These are phyloP conservation scores for Limnephilus auricula DNA, from an alignment of 2,888 invertebrate genomes.

Conservation along the genomic window DNA sequence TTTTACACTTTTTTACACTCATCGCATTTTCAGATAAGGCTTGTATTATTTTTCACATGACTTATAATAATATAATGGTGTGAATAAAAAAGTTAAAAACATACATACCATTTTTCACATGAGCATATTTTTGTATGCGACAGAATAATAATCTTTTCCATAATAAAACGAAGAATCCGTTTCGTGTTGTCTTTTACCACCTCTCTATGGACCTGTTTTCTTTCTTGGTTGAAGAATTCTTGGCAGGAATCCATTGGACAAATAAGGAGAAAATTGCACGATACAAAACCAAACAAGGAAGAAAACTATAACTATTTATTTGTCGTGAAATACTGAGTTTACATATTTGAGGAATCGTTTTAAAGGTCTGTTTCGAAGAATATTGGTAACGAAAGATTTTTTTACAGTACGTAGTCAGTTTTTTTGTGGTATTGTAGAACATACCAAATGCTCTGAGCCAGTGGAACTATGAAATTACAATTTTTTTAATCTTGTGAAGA, in stretches of 20 bases:
- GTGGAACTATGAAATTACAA: not conserved
- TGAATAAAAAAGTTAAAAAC: not conserved
- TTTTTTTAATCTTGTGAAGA: too few relatives aligned
- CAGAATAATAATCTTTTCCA: not conserved
- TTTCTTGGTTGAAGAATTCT: not conserved
- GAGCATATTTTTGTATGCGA: too few relatives aligned
- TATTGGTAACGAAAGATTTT: not conserved
- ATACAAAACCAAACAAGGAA: not conserved
- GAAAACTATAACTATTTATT: not conserved
- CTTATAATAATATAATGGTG: too few relatives aligned
- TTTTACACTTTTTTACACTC: too few relatives aligned
- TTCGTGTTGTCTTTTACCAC: not conserved
- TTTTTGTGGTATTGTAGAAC: not conserved
- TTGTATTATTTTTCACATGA: too few relatives aligned
- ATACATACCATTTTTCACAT: not conserved
- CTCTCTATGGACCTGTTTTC: not conserved
- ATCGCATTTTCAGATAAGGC: too few relatives aligned
- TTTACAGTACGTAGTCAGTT: not conserved
- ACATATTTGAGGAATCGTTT: not conserved
- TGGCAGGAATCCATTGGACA: not conserved
- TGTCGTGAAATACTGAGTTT: not conserved
- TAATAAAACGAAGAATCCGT: not conserved
- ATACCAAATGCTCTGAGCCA: not conserved
- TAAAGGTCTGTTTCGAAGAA: not conserved
- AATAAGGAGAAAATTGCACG: not conserved